Evolutionary conservation across 2,113 vertebrate species (phyloP), one percentile per base, ranked within the genome.

Genomic region (Phalacrocorax brasilianus): DNA sequence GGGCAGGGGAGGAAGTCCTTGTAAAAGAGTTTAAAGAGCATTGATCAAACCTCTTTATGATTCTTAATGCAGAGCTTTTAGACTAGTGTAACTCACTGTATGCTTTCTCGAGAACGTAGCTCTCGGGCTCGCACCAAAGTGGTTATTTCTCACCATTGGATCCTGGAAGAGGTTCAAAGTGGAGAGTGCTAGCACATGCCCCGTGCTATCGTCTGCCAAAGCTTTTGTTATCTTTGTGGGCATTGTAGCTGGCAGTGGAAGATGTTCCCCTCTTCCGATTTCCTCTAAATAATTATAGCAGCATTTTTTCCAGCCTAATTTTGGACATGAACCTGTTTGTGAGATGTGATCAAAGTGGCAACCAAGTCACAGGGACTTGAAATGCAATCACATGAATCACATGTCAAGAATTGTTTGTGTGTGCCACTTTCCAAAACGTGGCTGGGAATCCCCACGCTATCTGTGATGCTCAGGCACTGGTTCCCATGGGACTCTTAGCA

Each of bases 271-370:
- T 85, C 93, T 97, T 95, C 89, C 87, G 73, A 28, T 83, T 93
- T 85, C 93, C 80, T 94, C 87, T 85, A 71, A 92, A 59, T 95
- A 93, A 95, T 91, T 85, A 88, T 2, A 89, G 82, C 7, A 2
- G 50, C 66, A 65, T 80, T 91, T 91, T 95, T 97, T 94, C 86
- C 92, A 87, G 86, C 28, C 89, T 96, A 76, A 87, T 89, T 97
- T 97, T 95, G 87, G 89, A 79, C 55, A 12, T 50, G 53, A 95
- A 85, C 66, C 32, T 82, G 70, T 81, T 61, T 65, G 62, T 75
- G 58, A 68, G 58, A 78, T 58, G 20, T 28, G 78, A 93, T 95
- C 84, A 83, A 94, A 96, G 78, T 40, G 81, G 10, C 77, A 85
- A 5, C 71, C 55, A 72, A 91, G 56, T 68, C 73, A 35, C 0